These are phyloP conservation scores for Mesocentrotus franciscanus DNA, from an alignment of 53 echinoderm and acorn worm species.

Conservation along the genomic window DNA sequence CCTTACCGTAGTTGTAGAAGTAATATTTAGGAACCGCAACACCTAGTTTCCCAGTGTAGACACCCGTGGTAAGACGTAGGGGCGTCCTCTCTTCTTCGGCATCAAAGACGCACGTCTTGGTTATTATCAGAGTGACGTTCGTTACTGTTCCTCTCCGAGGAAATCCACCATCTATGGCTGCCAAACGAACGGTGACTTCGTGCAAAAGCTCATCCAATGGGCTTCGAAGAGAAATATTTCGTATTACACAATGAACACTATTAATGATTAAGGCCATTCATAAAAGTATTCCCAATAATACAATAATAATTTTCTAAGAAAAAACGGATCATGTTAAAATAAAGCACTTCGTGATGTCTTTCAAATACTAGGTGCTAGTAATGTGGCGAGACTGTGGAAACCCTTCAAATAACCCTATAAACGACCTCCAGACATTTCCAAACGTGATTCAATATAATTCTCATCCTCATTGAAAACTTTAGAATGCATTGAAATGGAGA, in stretches of 20 bases:
- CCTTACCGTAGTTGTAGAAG: constrained; percentile 77
- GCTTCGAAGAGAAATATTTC: background rate
- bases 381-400: background rate
- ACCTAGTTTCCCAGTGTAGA: constrained; percentile 68
- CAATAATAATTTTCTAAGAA: no score
- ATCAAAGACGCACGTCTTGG: constrained; percentile 81
- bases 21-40: constrained; percentile 90
- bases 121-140: constrained; percentile 75
- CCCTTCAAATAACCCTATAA: background rate
- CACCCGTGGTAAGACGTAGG: constrained; percentile 62
- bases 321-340: no score
- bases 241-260: background rate
- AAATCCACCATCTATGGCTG: constrained; percentile 81
- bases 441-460: no score
- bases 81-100: constrained; percentile 64
- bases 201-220: background rate
- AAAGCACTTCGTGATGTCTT: no score
- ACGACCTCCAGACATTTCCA: no score
- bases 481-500: no score
- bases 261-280: no score
- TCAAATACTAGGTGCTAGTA: no score
- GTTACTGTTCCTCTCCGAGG: constrained; percentile 75
- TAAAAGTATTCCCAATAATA: no score
- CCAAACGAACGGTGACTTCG: constrained; percentile 65
- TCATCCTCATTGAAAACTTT: no score